These are phyloP conservation scores for Myocastor coypus DNA, from an alignment of 2,113 vertebrate genomes.

Conservation along the genomic window DNA sequence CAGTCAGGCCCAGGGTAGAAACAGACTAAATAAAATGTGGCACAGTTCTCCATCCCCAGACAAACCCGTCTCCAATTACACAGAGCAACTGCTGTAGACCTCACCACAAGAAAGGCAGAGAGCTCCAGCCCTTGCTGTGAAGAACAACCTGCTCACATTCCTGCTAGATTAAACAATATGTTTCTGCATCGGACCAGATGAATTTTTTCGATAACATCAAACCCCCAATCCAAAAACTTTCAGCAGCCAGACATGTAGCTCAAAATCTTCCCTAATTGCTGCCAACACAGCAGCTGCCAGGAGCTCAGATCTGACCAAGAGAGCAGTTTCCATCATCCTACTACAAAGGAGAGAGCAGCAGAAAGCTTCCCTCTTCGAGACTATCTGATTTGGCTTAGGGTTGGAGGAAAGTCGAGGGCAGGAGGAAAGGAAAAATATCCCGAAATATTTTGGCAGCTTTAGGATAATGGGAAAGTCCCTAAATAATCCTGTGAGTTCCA, in stretches of 20 bases:
- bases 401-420: constrained; percentile 2
- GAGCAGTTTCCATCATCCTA: constrained; percentile 68
- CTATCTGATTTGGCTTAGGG: constrained; percentile 74
- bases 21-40: constrained; percentile 59
- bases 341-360: constrained; percentile 36
- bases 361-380: background rate
- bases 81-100: constrained; percentile 48
- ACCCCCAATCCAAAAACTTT: constrained; percentile 72
- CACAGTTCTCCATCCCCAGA: constrained; percentile 49
- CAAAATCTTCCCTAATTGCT: constrained; percentile 66
- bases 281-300: constrained; percentile 80
- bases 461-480: constrained; percentile 66
- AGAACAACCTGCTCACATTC: constrained; percentile 78
- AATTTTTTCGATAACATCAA: constrained; percentile 80
- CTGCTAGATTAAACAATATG: constrained; percentile 77
- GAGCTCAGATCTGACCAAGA: constrained; percentile 35
- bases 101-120: constrained; percentile 62
- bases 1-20: constrained; percentile 56
- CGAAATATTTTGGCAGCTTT: constrained; percentile 54
- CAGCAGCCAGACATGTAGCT: constrained; percentile 67
- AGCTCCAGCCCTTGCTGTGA: background rate
- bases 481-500: constrained; percentile 34
- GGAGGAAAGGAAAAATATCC: background rate
- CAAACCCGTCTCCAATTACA: constrained; percentile 66
- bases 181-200: constrained; percentile 73